Conservation (phyloP, 2,797 vertebrate genomes). For the Sphenopsis melanotis region DNA sequence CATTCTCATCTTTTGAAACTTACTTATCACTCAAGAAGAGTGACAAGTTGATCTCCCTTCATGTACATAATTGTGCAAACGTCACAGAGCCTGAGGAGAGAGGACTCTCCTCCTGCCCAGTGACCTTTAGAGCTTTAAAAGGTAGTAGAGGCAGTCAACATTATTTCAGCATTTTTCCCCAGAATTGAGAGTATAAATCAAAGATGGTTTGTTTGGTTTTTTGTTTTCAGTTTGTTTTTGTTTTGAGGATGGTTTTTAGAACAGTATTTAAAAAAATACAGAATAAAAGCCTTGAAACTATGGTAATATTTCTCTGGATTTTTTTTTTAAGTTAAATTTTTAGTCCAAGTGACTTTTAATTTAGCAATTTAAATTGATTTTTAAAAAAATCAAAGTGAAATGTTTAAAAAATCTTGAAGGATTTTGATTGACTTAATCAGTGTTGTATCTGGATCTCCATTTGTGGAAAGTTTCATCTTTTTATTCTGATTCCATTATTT, state of each 20-base stretch:
- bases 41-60: background rate
- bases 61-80: background rate
- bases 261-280: background rate
- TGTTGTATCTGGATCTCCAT: slow-evolving; percentile 52
- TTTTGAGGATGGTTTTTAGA: background rate
- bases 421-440: slow-evolving; percentile 62
- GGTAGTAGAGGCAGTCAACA: background rate
- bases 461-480: slow-evolving; percentile 55
- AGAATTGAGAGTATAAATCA: background rate
- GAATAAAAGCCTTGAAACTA: background rate
- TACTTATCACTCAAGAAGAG: background rate
- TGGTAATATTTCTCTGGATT: background rate
- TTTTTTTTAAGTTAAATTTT: slow-evolving; percentile 28
- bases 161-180: background rate
- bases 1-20: slow-evolving; percentile 11
- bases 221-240: background rate
- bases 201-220: background rate
- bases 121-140: background rate
- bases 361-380: slow-evolving; percentile 27
- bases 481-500: slow-evolving; percentile 57
- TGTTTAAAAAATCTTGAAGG: slow-evolving; percentile 38
- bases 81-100: background rate
- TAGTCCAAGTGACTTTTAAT: slow-evolving; percentile 19
- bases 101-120: background rate
- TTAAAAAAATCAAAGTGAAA: background rate